Conservation (phyloP, 64 coral and sea anemone species). For the Pocillopora verrucosa region DNA sequence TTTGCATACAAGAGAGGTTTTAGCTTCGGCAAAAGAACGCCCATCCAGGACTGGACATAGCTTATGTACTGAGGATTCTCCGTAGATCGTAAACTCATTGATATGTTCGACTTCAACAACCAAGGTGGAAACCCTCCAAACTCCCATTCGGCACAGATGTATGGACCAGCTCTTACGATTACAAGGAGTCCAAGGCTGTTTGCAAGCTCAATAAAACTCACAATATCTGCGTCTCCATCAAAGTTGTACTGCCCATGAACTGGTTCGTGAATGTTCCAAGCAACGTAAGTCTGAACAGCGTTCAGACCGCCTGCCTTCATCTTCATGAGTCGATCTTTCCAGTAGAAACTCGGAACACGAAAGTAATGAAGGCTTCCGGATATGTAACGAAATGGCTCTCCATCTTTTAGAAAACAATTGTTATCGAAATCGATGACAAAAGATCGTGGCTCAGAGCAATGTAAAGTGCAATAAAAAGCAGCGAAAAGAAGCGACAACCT, state of each 20-base stretch:
- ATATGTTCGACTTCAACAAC: conserved; percentile 69
- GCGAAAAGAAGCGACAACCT: not conserved
- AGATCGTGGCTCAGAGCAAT: conserved; percentile 16
- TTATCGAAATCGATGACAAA: conserved; percentile 79
- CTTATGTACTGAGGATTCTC: conserved; percentile 52
- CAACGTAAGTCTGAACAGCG: conserved; percentile 72
- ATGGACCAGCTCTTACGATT: conserved; percentile 69
- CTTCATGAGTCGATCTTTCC: conserved; percentile 84
- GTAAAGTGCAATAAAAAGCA: not conserved
- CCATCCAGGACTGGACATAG: conserved; percentile 71
- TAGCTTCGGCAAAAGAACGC: conserved; percentile 66
- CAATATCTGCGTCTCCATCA: conserved; percentile 65
- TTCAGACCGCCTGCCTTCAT: conserved; percentile 71
- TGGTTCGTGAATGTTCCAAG: conserved; percentile 75
- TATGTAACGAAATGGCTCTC: conserved; percentile 83
- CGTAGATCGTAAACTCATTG: conserved; percentile 79
- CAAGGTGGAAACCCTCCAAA: conserved; percentile 84
- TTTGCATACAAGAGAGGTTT: conserved; percentile 77
- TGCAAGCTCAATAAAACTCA: conserved; percentile 59
- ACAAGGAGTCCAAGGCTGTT: conserved; percentile 65
- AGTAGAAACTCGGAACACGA: conserved; percentile 72
- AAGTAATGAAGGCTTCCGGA: conserved; percentile 77
- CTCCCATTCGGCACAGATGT: conserved; percentile 83
- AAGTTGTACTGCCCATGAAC: conserved; percentile 70
- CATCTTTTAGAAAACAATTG: conserved; percentile 82